Percentiles rank a stretch among this genome's conserved stretches.
phyloP scores from a whole-genome alignment of 2,113 vertebrate species.

The Spheniscus mendiculus region DNA sequence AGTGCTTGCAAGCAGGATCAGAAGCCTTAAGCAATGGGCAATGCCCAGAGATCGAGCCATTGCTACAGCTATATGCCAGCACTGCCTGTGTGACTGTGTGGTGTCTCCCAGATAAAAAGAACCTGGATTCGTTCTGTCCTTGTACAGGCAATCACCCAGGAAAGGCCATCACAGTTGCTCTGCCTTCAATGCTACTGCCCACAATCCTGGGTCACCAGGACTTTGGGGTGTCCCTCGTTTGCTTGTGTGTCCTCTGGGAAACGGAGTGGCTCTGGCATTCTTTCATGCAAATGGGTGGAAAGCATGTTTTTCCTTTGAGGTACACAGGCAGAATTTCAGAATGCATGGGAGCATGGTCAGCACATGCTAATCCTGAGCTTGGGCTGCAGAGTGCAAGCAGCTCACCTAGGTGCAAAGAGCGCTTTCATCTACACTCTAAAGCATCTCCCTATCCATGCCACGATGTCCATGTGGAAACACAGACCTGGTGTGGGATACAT shows the following conservation, averaged over 20 bases:
- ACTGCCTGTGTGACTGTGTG: not conserved
- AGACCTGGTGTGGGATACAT: not conserved
- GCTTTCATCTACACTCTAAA: not conserved
- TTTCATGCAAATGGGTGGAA: not conserved
- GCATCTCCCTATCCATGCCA: not conserved
- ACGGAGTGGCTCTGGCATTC: not conserved
- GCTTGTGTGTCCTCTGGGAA: not conserved
- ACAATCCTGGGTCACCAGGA: not conserved
- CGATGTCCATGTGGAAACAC: accelerated
- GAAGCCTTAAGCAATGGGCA: not conserved
- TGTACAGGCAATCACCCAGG: not conserved
- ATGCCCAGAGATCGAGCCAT: not conserved
- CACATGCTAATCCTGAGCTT: not conserved
- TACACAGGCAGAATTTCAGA: not conserved
- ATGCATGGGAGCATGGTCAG: not conserved
- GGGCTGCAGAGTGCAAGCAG: not conserved
- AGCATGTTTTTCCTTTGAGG: not conserved
- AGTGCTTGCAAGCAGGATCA: not conserved
- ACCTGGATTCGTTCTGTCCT: not conserved
- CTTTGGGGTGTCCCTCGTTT: not conserved
- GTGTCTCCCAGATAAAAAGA: not conserved
- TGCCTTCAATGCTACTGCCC: accelerated
- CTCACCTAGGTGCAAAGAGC: not conserved
- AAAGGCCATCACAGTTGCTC: not conserved
- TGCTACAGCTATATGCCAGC: not conserved